A percentile compares a stretch with the other conserved stretches of the same genome.
Evolutionary conservation across 2,113 vertebrate genomes (phyloP).

Genomic region (Heliornis fulica): DNA sequence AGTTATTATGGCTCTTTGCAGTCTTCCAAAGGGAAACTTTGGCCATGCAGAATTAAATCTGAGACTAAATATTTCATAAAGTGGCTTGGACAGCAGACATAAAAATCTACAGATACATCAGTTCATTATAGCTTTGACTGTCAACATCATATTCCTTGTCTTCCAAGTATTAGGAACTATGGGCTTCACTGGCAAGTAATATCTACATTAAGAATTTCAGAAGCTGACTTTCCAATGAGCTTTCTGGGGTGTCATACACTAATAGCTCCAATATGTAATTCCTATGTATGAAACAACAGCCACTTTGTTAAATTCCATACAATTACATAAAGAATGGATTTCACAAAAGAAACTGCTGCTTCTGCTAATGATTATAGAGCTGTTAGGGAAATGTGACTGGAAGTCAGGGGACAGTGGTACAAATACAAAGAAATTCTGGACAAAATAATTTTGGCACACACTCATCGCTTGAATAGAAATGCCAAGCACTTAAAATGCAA

Average conservation of each 20-base stretch:
- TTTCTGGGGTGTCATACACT: background rate
- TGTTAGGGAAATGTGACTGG: background rate
- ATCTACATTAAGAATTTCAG: background rate
- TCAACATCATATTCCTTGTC: background rate
- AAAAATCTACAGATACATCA: conserved; percentile 18
- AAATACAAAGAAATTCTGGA: background rate
- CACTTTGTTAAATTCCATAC: background rate
- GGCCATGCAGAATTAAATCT: conserved; percentile 24
- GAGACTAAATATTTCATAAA: conserved; percentile 43
- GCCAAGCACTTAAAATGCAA: background rate
- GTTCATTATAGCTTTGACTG: background rate
- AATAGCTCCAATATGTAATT: background rate
- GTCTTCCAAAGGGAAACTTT: conserved; percentile 37
- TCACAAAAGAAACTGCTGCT: background rate
- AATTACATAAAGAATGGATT: background rate
- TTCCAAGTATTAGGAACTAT: background rate
- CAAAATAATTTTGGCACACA: background rate
- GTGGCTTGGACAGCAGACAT: conserved; percentile 15
- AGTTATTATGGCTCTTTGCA: conserved; percentile 52
- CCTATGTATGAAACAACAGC: conserved; percentile 1
- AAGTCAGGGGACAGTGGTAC: background rate
- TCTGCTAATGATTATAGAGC: background rate
- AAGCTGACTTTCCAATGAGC: background rate
- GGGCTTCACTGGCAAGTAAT: background rate
- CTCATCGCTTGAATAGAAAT: background rate